These are phyloP conservation scores for Disparrhopalites patrizii DNA, from an alignment of 2,888 invertebrate genomes.

Conservation along the genomic window DNA sequence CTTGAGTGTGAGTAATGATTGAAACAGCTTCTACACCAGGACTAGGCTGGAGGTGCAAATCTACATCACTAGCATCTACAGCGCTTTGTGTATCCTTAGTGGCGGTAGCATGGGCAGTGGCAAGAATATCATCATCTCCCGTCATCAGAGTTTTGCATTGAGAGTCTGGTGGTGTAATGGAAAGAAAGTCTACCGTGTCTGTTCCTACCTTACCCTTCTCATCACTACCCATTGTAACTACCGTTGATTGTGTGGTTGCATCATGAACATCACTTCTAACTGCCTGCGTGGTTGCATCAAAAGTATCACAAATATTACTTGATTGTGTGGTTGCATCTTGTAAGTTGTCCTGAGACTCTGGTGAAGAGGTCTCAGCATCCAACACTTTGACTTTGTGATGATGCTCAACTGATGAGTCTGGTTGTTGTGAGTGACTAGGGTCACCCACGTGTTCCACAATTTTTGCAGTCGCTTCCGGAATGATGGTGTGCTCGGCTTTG, in stretches of 20 bases:
- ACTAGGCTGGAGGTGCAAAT: no score
- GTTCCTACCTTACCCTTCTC: background rate
- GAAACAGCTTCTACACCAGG: no score
- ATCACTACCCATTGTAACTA: background rate
- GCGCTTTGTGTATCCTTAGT: background rate
- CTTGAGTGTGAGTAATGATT: no score
- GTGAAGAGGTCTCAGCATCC: background rate
- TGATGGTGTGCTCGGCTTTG: background rate
- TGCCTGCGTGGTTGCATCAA: conserved; percentile 6
- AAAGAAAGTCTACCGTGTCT: background rate
- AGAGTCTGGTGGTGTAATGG: background rate
- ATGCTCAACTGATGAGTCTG: background rate
- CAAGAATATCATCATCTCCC: no score
- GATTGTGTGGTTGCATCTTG: conserved; percentile 14
- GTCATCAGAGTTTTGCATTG: conserved; percentile 5
- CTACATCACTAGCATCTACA: no score
- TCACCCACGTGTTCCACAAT: background rate
- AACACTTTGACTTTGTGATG: background rate
- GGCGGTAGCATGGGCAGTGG: no score
- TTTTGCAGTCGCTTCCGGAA: background rate
- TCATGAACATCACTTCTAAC: background rate
- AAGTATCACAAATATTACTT: conserved; percentile 11
- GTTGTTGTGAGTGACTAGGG: background rate
- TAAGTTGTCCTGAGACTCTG: background rate
- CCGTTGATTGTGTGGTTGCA: conserved; percentile 13